phyloP scores from a whole-genome alignment of 2,888 invertebrate genomes.

The Diarsia brunnea region DNA sequence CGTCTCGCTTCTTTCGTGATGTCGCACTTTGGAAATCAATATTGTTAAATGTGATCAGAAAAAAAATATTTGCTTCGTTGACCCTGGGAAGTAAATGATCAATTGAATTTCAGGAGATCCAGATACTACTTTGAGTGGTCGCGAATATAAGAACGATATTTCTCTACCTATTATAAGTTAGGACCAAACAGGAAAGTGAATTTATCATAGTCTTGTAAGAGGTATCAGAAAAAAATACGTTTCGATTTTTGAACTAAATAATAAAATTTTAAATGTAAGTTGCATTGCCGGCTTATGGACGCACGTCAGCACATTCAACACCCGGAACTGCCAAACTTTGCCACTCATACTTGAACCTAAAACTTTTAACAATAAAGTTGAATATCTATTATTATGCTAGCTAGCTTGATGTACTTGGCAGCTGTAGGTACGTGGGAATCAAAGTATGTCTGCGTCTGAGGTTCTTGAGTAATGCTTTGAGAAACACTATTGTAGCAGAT shows the following conservation, averaged over 20 bases:
- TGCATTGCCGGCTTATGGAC: neutral
- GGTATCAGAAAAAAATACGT: neutral
- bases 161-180: constrained; percentile 1
- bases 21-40: neutral
- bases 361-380: no score
- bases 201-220: neutral
- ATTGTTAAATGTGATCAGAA: neutral
- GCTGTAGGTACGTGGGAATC: neutral
- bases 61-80: neutral
- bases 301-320: no score
- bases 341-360: no score
- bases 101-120: constrained; percentile 10
- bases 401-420: no score
- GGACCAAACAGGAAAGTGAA: neutral
- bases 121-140: neutral
- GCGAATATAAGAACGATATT: neutral
- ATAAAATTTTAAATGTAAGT: neutral
- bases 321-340: no score
- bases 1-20: no score
- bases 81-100: neutral
- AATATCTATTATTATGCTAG: no score
- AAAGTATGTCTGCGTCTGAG: neutral
- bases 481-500: neutral
- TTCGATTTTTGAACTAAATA: neutral
- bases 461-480: constrained; percentile 10